Evolutionary conservation across 2,888 invertebrate species (phyloP), one percentile per base, ranked within the genome.

Genomic region (Ochropleura plecta): DNA sequence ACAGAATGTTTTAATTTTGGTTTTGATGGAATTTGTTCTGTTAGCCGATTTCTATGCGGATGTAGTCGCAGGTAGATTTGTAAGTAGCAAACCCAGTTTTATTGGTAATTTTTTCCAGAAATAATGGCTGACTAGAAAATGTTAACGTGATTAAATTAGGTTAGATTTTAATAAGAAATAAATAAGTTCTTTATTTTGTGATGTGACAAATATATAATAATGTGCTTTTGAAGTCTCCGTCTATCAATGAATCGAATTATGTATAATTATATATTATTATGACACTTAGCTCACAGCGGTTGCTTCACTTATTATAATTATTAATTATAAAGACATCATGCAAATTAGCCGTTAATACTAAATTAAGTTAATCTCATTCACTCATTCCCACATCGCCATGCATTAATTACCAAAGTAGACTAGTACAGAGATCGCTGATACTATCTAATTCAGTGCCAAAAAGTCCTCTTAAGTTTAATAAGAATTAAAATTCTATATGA

Each of bases 241-340:
- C 66, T 63, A 46, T 53, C 18, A 62, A 30, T 42, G 18, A 66
- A 72, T 3, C 6, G 30, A 65, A 65, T 55, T 57, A 67, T 55
- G 14, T 20, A 14, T 7, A 44, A 62, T 20, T 44, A 20, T 67
- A 55, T 57, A 59, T 57, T 48, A 49, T 30, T 63, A 68, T 64
- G 57, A 73, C 60, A 73, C 55, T 53, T 59, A 71, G 79, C 70
- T 82, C 64, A 68, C 76, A 82, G 76, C 74, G 74, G 64, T 70
- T 53, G 72, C 70, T 70, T 68, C 18, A 48, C 30, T 70, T 75
- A 71, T 30, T 48, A 62, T 7, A 14, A 14, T 20, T 14, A 44
- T 14, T 51, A 9, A 57, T 30, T 7, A 44, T 53, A 18, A 42
- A 70, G 20, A 40, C 18, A 51, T 10, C 30, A 71, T 44, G 70